A percentile compares a stretch with the other conserved stretches of the same genome.
Evolutionary conservation across 2,888 invertebrate species (phyloP).

Genomic region (Neoscelio sp.): DNA sequence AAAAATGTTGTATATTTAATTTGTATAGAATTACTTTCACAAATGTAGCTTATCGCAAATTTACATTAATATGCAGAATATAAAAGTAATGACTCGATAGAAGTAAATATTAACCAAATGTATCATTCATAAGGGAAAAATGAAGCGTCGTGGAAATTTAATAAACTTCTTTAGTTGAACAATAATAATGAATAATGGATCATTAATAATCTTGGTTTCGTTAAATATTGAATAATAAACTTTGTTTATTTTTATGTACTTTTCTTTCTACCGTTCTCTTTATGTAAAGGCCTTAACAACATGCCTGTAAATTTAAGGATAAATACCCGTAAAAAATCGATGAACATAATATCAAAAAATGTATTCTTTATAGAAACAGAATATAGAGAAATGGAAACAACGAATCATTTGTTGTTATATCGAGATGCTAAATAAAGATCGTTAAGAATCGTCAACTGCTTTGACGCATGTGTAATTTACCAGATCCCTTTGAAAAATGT

Average conservation of each 20-base stretch:
- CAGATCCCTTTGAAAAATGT: neutral
- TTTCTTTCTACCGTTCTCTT: slow-evolving; percentile 5
- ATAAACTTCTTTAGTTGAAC: neutral
- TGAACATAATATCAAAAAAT: too few relatives aligned
- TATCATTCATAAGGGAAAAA: slow-evolving; percentile 40
- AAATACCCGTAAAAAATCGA: too few relatives aligned
- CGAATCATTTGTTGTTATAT: too few relatives aligned
- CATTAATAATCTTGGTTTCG: slow-evolving; percentile 7
- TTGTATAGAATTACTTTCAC: too few relatives aligned
- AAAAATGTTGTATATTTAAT: too few relatives aligned
- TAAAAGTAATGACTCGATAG: slow-evolving; percentile 18
- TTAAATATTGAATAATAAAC: slow-evolving; percentile 12
- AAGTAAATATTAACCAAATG: slow-evolving; percentile 40
- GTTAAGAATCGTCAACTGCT: too few relatives aligned
- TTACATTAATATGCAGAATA: slow-evolving; percentile 18
- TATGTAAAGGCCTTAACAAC: slow-evolving; percentile 10
- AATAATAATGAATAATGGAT: slow-evolving; percentile 35
- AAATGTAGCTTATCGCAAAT: too few relatives aligned
- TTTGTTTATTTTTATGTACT: slow-evolving; percentile 5
- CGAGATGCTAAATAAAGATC: too few relatives aligned
- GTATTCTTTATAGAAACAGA: too few relatives aligned
- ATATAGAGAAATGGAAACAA: too few relatives aligned
- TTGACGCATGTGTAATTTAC: too few relatives aligned
- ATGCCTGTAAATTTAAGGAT: too few relatives aligned
- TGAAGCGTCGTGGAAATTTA: slow-evolving; percentile 14